Base-by-base conservation (phyloP, 2,797 vertebrate genomes). In the Falco peregrinus region DNA sequence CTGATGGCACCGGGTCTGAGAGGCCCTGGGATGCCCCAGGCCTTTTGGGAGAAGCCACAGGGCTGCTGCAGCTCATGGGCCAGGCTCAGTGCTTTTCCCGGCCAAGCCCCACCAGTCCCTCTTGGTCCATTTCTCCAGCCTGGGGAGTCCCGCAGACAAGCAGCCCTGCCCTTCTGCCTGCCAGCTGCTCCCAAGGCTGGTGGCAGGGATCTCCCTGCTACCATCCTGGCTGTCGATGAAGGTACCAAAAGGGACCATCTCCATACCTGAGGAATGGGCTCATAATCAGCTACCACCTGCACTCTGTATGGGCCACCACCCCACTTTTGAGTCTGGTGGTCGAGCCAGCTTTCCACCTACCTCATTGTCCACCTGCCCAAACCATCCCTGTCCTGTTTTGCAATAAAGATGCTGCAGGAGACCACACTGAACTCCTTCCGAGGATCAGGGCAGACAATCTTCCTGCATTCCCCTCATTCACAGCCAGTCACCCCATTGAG, bases 401-500 rank as follows among this genome's bases (percentile, higher is more conserved):
- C 13, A 37, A 1, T 41, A 16, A 19, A 41, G 48, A 16, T 84
- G 74, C 43, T 69, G 7, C 4, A 3, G 61, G n/a, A 26, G 16
- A 59, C 54, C 57, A 7, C 17, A 3, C 12, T 5, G 8, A 69
- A 19, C 31, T 8, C 31, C 35, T 45, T 41, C 14, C 5, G 4
- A 13, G 7, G 31, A 6, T 5, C 1, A 1, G 13, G 13, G 8
- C 1, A 20, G 24, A 20, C 51, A 35, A 11, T 21, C 11, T 60
- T n/a, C 41, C 53, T 56, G 28, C 2, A 0, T 19, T 31, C 16
- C 26, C 11, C 19, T 47, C 1, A 0, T 35, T 26, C 24, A 10
- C 54, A 24, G 20, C 37, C 39, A n/a, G 14, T 35, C 1, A 2
- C 33, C 53, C 20, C 0, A 0, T 1, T 33, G 64, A 59, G 50